phyloP scores from a whole-genome alignment of 2,113 vertebrate species.

The Meleagris gallopavo region DNA sequence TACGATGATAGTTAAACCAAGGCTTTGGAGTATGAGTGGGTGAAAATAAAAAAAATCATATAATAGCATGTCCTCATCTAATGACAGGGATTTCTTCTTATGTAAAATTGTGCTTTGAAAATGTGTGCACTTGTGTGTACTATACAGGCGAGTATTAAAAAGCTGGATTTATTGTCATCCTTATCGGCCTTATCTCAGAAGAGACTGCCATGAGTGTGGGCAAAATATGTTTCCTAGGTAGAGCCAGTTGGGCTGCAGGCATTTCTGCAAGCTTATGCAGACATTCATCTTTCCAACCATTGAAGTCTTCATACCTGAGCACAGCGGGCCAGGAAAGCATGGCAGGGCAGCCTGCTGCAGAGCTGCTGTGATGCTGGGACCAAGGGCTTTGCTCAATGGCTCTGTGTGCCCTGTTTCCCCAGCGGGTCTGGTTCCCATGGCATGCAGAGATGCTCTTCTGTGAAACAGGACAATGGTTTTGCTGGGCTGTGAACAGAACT shows the following conservation, averaged over 20 bases:
- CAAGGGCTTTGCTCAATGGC: not conserved
- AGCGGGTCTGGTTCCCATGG: not conserved
- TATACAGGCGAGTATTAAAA: not conserved
- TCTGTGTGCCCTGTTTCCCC: not conserved
- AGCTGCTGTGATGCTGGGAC: not conserved
- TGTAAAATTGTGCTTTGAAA: not conserved
- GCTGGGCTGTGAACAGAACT: not conserved
- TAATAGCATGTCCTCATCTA: not conserved
- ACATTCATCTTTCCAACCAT: not conserved
- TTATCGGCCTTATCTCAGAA: not conserved
- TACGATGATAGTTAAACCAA: not conserved
- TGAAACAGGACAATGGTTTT: not conserved
- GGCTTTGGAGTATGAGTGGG: not conserved
- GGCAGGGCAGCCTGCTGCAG: rapidly evolving
- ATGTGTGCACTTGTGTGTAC: not conserved
- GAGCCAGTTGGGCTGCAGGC: not conserved
- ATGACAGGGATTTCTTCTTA: not conserved
- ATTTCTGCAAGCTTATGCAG: not conserved
- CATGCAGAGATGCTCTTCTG: not conserved
- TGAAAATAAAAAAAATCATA: slow-evolving; percentile 18
- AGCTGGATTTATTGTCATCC: not conserved
- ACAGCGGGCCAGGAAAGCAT: not conserved
- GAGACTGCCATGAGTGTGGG: not conserved
- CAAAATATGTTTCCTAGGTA: not conserved
- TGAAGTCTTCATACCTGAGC: not conserved